Evolutionary conservation across 1,140 invertebrate species (phyloP).

Genomic region (Achroia grisella): DNA sequence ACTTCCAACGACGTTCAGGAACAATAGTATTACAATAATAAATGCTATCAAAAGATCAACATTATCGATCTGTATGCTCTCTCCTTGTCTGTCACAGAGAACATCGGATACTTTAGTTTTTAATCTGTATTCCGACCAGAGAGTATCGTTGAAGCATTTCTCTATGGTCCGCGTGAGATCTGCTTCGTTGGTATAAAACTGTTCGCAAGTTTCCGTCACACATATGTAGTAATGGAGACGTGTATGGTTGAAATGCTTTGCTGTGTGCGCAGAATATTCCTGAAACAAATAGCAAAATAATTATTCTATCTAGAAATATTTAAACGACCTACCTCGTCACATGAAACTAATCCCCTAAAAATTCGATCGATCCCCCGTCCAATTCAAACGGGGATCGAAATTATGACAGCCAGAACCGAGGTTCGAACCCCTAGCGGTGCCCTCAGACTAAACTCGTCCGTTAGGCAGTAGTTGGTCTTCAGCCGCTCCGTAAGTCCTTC

Average conservation of each 20-base stretch:
- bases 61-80: conserved; percentile 10
- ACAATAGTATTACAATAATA: conserved; percentile 15
- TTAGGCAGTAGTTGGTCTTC: too few species aligned
- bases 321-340: too few species aligned
- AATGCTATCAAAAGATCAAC: conserved; percentile 18
- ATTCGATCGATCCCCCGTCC: too few species aligned
- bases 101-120: conserved; percentile 18
- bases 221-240: conserved; percentile 31
- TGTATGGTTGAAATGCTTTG: conserved; percentile 34
- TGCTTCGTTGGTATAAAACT: conserved; percentile 13
- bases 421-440: too few species aligned
- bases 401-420: too few species aligned
- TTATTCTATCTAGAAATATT: too few species aligned
- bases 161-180: conserved; percentile 14
- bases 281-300: conserved; percentile 17
- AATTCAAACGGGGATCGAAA: too few species aligned
- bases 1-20: conserved; percentile 25
- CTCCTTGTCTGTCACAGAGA: conserved; percentile 14
- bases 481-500: too few species aligned
- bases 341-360: too few species aligned
- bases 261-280: conserved; percentile 31
- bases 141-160: conserved; percentile 26
- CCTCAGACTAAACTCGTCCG: too few species aligned
- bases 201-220: conserved; percentile 23
- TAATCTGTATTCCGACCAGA: conserved; percentile 19